Conservation (phyloP, 2,113 vertebrate genomes). For the Tichodroma muraria region DNA sequence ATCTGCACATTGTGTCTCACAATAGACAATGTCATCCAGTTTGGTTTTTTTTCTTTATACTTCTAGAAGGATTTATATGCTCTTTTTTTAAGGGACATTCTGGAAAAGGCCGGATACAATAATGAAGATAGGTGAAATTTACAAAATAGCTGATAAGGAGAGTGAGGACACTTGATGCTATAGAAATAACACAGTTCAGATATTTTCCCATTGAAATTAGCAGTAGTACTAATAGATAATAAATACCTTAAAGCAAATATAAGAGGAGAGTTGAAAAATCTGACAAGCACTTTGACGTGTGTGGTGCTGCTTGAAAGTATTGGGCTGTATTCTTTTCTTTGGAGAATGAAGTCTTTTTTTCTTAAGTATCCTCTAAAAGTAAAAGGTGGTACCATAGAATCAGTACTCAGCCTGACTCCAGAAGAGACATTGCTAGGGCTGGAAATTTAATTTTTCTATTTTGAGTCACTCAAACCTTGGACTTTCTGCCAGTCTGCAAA, state of each 20-base stretch:
- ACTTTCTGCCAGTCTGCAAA: constrained; percentile 23
- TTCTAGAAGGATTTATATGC: neutral
- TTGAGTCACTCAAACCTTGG: neutral
- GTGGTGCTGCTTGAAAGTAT: neutral
- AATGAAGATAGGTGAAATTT: neutral
- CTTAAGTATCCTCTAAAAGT: neutral
- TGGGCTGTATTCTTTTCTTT: neutral
- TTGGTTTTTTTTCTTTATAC: neutral
- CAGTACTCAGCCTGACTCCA: neutral
- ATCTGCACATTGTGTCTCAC: neutral
- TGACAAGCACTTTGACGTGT: neutral
- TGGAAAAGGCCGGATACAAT: neutral
- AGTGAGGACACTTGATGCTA: neutral
- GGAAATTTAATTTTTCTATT: constrained; percentile 3
- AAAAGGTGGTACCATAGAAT: neutral
- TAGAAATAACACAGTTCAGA: neutral
- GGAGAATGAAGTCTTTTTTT: neutral
- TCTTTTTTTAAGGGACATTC: neutral
- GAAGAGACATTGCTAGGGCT: neutral
- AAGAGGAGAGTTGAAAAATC: neutral
- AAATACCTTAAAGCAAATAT: neutral
- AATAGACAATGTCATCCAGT: neutral
- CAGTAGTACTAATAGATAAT: neutral
- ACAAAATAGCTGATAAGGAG: neutral
- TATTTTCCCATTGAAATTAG: neutral